Base-by-base conservation (phyloP, 2,888 invertebrate genomes). In the Zygaena filipendulae region DNA sequence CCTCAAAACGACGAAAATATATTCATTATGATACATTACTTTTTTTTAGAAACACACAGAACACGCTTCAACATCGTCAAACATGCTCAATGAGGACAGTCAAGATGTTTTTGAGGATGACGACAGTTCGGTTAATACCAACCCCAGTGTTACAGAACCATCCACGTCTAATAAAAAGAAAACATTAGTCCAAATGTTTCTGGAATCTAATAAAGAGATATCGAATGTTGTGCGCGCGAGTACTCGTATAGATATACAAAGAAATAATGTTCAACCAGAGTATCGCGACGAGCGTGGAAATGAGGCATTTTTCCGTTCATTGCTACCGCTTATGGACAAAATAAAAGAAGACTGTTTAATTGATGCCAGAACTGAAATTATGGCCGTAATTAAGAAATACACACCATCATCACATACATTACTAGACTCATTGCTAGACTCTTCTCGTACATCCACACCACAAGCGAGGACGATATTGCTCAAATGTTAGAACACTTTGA, bases 1-100 rank as follows among this genome's bases (percentile, higher is more conserved):
- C n/a, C 35, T 11, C 42, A 39, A 41, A 38, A 36, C 35, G 38
- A 39, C 36, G 34, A 40, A 42, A 39, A 32, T 36, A 36, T 40
- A 37, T 42, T 27, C 30, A 42, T 42, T 38, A 36, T 36, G 36
- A 42, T 38, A 33, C 36, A 35, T 40, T 38, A 38, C 34, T 37
- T 37, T 42, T 37, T 38, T 40, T 32, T 35, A 38, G 33, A 37
- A 38, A 38, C 40, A 38, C 36, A 42, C 38, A 35, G 32, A 36
- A 36, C 38, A 38, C 42, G 39, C 37, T 35, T 40, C 37, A 40
- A 42, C 40, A 40, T 40, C 38, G 38, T 36, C 40, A 40, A 42
- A 42, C 38, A 38, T 42, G 42, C 14, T 38, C 34, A 40, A 42
- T 40, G 38, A 42, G 35, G 34, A 39, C 34, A 42, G 40, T 40